Conservation (phyloP, 2,888 invertebrate species). For the Thera britannica region DNA sequence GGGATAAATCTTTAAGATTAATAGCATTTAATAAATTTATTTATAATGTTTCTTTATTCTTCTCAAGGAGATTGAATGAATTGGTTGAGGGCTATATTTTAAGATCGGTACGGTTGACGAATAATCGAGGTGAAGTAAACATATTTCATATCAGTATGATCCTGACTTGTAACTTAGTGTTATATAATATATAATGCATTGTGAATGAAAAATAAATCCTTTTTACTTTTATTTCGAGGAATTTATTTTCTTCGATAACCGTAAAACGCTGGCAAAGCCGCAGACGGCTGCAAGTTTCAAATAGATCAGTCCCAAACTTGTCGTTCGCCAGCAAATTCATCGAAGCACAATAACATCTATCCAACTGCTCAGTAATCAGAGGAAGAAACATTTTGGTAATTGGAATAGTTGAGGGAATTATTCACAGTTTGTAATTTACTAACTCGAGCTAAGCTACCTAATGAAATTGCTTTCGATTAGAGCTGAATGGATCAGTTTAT, state of each 20-base stretch:
- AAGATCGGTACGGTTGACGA: too few species aligned
- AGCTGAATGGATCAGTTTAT: constrained; percentile 45
- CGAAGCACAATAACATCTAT: constrained; percentile 48
- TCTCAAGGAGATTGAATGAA: neutral
- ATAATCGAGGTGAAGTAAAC: too few species aligned
- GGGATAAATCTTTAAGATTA: constrained; percentile 11
- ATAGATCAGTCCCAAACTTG: constrained; percentile 33
- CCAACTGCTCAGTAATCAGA: constrained; percentile 54
- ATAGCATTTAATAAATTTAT: constrained; percentile 20
- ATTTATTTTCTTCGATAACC: too few species aligned
- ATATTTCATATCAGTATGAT: too few species aligned
- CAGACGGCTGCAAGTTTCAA: constrained; percentile 9
- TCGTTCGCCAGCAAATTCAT: constrained; percentile 29
- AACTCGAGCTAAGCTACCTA: constrained; percentile 56
- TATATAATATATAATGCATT: too few species aligned
- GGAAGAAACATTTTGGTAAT: constrained; percentile 61
- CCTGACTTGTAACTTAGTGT: too few species aligned
- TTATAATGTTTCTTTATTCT: constrained; percentile 22
- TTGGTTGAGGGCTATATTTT: neutral
- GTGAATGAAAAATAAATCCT: too few species aligned
- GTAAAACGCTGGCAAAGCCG: too few species aligned
- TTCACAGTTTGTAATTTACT: constrained; percentile 53
- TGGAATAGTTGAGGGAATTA: constrained; percentile 61
- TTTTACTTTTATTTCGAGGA: too few species aligned
- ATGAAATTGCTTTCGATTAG: constrained; percentile 60